Evolutionary conservation across 2,888 invertebrate species (phyloP).

Genomic region (Drosophila austrosaltans): DNA sequence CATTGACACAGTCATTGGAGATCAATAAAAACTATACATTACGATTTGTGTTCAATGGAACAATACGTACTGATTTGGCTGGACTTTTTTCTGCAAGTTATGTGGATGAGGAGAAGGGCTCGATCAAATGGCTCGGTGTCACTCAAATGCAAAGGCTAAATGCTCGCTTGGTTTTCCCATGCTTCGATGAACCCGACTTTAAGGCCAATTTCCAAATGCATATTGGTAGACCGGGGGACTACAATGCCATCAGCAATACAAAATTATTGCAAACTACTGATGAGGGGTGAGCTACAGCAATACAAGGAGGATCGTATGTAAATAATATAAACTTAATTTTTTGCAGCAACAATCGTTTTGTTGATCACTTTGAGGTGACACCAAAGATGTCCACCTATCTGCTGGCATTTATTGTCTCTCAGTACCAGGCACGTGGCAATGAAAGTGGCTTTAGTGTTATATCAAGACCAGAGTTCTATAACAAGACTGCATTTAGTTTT

Average conservation of each 20-base stretch:
- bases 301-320: no score
- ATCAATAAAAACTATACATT: slow-evolving; percentile 83
- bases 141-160: slow-evolving; percentile 88
- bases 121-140: slow-evolving; percentile 84
- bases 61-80: slow-evolving; percentile 82
- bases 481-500: slow-evolving; percentile 88
- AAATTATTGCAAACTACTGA: slow-evolving; percentile 41
- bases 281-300: slow-evolving; percentile 52
- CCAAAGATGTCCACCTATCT: slow-evolving; percentile 91
- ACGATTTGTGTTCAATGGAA: slow-evolving; percentile 83
- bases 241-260: slow-evolving; percentile 79
- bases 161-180: slow-evolving; percentile 89
- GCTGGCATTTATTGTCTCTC: slow-evolving; percentile 90
- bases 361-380: slow-evolving; percentile 81
- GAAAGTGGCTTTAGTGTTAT: slow-evolving; percentile 84
- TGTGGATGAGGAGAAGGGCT: slow-evolving; percentile 49
- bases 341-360: slow-evolving; percentile 55
- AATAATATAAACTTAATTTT: background rate
- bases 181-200: slow-evolving; percentile 89
- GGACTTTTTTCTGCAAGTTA: slow-evolving; percentile 76
- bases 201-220: slow-evolving; percentile 88
- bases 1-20: slow-evolving; percentile 78
- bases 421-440: slow-evolving; percentile 81
- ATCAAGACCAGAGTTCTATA: slow-evolving; percentile 87
- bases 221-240: slow-evolving; percentile 84